Base-by-base conservation (phyloP, 1,140 invertebrate genomes). In the Drosophila seguyi region DNA sequence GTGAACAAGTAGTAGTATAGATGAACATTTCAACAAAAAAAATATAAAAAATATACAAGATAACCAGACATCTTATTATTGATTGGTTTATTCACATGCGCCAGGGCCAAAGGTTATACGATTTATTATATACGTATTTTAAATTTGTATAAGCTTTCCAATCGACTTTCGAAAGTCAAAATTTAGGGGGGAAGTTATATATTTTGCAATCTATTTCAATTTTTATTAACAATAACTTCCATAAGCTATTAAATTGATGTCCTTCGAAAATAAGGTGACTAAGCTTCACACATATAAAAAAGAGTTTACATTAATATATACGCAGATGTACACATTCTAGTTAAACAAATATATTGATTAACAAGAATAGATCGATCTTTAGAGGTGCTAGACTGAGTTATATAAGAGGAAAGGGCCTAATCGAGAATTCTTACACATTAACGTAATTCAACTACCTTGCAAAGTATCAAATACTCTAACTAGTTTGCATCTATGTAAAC, bases 341-440 rank as follows among this genome's bases (percentile, higher is more conserved):
- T 68, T 59, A 44, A 81, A 65, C 59, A 74, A 74, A 61, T 81
- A 85, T 69, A 85, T 85, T 81, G 65, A 85, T 85, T 74, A 81
- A 80, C 50, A 69, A 56, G 63, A 77, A 73, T 55, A 81, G 61
- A 71, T 81, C 72, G 71, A 87, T 87, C 83, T 87, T 76, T 86
- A 82, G 83, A 82, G 79, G 79, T 87, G 84, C 83, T 87, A 86
- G 84, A 87, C 84, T 87, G 84, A 87, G 84, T 86, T 82, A 87
- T 36, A 72, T 56, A 63, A 36, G 42, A 41, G 29, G n/a, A 27
- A 38, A 41, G 60, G 61, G 61, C 66, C 56, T 71, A 62, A 80
- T 59, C 55, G 61, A 63, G 53, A 84, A 81, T 63, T 80, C 52
- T 74, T 62, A 60, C 66, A 68, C 65, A 61, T 81, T 86, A 87